These are phyloP conservation scores for Sanderia malayensis DNA, from an alignment of 30 jellyfish, hydroid and myxozoan species.

Conservation along the genomic window DNA sequence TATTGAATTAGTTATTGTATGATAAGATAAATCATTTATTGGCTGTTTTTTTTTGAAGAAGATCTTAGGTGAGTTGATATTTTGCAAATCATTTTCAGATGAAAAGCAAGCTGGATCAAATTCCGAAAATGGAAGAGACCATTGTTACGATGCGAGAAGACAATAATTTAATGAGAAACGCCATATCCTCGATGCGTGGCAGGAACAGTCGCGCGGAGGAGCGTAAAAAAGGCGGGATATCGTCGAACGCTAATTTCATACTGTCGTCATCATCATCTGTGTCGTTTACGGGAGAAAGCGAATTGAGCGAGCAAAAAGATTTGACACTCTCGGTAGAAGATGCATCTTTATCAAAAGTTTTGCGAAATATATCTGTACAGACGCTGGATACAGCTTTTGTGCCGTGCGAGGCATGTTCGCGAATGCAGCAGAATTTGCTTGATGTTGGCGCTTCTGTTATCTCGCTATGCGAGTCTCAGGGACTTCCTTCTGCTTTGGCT, in stretches of 20 bases:
- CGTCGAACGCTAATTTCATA: neutral
- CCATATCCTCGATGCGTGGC: constrained; percentile 33
- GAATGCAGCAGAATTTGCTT: constrained; percentile 69
- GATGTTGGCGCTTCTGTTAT: constrained; percentile 71
- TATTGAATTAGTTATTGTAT: too few species aligned
- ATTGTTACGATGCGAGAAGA: constrained; percentile 35
- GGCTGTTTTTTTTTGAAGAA: too few species aligned
- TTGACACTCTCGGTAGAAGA: constrained; percentile 26
- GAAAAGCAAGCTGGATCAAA: constrained; percentile 5
- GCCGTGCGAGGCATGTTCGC: constrained; percentile 77
- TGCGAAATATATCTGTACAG: constrained; percentile 62
- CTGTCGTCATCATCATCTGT: neutral
- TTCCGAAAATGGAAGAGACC: constrained; percentile 31
- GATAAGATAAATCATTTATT: too few species aligned
- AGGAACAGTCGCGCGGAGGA: constrained; percentile 20
- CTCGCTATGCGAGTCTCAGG: constrained; percentile 77
- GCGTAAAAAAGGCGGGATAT: constrained; percentile 11
- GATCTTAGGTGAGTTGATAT: too few species aligned
- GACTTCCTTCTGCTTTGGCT: constrained; percentile 78
- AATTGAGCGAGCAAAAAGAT: neutral
- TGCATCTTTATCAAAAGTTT: constrained; percentile 16
- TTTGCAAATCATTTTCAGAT: too few species aligned
- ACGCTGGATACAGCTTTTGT: constrained; percentile 90
- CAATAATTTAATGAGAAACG: constrained; percentile 43
- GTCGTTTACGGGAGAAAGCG: constrained; percentile 6